These are phyloP conservation scores for Drosophila arizonae DNA, from an alignment of 1,140 invertebrate genomes.

Conservation along the genomic window DNA sequence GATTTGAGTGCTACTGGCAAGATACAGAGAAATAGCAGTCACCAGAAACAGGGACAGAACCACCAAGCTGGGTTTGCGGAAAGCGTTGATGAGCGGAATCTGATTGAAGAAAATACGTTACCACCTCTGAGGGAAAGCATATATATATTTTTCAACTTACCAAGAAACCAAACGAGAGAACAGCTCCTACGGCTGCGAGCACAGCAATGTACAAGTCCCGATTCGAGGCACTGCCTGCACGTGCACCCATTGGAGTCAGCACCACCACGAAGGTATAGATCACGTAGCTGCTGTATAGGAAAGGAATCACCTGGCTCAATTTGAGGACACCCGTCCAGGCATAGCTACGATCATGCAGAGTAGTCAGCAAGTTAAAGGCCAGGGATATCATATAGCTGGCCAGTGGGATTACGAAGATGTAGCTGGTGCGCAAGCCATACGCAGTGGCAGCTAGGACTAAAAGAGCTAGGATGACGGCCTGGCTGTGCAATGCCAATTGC, in stretches of 20 bases:
- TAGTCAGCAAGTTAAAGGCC: conserved; percentile 55
- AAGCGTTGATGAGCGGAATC: conserved; percentile 70
- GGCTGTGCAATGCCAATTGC: conserved; percentile 58
- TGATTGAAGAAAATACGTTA: conserved; percentile 27
- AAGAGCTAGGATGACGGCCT: conserved; percentile 51
- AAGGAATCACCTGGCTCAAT: conserved; percentile 64
- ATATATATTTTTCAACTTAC: conserved; percentile 23
- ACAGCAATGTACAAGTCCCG: conserved; percentile 85
- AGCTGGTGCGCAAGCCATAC: conserved; percentile 54
- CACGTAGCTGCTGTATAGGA: conserved; percentile 85
- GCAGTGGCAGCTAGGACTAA: conserved; percentile 33
- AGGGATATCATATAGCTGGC: conserved; percentile 54
- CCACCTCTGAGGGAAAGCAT: not conserved
- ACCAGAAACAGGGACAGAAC: conserved; percentile 83
- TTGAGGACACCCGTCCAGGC: conserved; percentile 85
- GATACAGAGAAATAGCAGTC: conserved; percentile 82
- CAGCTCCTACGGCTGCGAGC: conserved; percentile 82
- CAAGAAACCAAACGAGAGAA: conserved; percentile 66
- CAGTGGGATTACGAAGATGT: conserved; percentile 57
- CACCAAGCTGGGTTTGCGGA: conserved; percentile 62
- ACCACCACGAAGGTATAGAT: conserved; percentile 86
- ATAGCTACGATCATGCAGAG: conserved; percentile 82
- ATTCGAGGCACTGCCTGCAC: conserved; percentile 85
- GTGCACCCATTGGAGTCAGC: conserved; percentile 87
- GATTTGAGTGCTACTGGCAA: conserved; percentile 86